Base-by-base conservation (phyloP, 2,797 vertebrate genomes). In the Tinamus major region DNA sequence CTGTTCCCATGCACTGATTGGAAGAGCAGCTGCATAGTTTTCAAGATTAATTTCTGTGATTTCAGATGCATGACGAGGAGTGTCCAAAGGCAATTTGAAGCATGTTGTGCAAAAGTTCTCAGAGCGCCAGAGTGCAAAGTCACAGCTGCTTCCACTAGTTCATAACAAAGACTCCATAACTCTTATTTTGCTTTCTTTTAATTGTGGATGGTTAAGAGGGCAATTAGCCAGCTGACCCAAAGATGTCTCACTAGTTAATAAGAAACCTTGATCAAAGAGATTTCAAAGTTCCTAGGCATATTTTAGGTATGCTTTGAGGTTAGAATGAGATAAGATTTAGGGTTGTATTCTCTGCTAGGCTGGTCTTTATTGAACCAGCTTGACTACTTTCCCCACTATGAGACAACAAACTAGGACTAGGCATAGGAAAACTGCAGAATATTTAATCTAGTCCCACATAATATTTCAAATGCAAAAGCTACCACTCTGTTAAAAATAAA, bases 401-500 rank as follows among this genome's bases (percentile, higher is more conserved):
- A 65, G 14, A 70, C 7, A 83, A 44, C 0, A 0, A 61, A 7
- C 8, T 71, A 41, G 11, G 14, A 15, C 12, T 23, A 59, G 18
- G 58, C 37, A 65, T 61, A 76, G 76, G 18, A 13, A 4, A 44
- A 4, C 20, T 20, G 29, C 20, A 10, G 90, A 79, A 80, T 80
- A 13, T 3, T 42, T 70, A 7, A 0, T 9, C 65, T 81, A 74
- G 6, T 8, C 20, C 7, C 1, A 1, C 46, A 29, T 1, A 4
- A 4, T 63, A 76, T 67, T 84, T 79, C 71, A 48, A 41, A 23
- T 2, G 1, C 41, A 82, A 42, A 74, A 89, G 27, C 7, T 65
- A 31, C 15, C 13, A 44, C 29, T 49, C 5, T 26, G 17, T 37
- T 55, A 78, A 93, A 85, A 12, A 83, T 17, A 82, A 82, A 24